These are phyloP conservation scores for Holcopasites calliopsidis DNA, from an alignment of 1,140 invertebrate genomes.

Conservation along the genomic window DNA sequence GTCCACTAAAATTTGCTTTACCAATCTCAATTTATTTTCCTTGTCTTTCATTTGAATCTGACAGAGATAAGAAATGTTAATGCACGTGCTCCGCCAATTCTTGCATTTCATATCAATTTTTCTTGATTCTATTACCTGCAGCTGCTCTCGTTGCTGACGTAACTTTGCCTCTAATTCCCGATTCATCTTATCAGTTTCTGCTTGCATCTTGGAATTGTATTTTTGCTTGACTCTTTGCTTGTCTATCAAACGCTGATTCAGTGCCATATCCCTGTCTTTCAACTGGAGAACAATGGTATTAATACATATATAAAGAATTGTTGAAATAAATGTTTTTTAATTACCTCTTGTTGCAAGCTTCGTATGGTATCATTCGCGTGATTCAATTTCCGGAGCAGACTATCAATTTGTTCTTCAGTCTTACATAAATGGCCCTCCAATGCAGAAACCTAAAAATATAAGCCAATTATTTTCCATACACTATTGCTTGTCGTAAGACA, in stretches of 20 bases:
- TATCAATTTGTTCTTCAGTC: conserved; percentile 75
- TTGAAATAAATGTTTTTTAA: conserved; percentile 8
- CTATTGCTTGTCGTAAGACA: conserved; percentile 11
- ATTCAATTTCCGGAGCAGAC: conserved; percentile 76
- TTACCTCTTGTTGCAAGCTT: conserved; percentile 77
- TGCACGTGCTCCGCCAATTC: background rate
- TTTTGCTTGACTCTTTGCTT: conserved; percentile 88
- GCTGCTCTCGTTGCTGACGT: conserved; percentile 83
- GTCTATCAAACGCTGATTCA: conserved; percentile 87
- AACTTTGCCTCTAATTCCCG: conserved; percentile 84
- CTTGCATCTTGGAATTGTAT: conserved; percentile 85
- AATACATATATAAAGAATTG: conserved; percentile 15
- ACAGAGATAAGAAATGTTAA: background rate
- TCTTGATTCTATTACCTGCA: conserved; percentile 76
- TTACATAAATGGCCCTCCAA: conserved; percentile 76
- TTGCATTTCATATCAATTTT: background rate
- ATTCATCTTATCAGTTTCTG: conserved; percentile 85
- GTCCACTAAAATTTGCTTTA: conserved; percentile 78
- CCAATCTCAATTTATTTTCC: conserved; percentile 79
- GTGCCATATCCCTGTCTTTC: conserved; percentile 84
- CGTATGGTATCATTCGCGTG: conserved; percentile 77
- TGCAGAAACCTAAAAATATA: conserved; percentile 71
- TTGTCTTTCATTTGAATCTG: conserved; percentile 79
- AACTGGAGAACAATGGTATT: conserved; percentile 66
- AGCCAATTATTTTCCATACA: conserved; percentile 1